A percentile compares a stretch with the other conserved stretches of the same genome.
Evolutionary conservation across 2,113 vertebrate genomes (phyloP).

Genomic region (Alces alces): DNA sequence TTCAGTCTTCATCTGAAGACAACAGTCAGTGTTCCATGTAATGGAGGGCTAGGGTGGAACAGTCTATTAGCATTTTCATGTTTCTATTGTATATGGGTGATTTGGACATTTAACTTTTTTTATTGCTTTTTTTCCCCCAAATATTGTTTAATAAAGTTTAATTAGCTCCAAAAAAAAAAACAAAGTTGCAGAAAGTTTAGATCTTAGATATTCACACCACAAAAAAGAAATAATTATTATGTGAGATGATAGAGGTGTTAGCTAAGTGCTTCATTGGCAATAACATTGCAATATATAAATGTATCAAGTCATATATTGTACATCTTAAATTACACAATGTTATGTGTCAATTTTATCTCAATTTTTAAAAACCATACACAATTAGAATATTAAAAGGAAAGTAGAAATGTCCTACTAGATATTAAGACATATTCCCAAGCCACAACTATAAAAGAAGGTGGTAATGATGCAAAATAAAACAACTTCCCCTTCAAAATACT

Average conservation of each 20-base stretch:
- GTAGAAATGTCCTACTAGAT: neutral
- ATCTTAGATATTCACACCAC: neutral
- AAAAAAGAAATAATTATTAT: neutral
- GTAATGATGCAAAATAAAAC: neutral
- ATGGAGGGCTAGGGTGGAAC: neutral
- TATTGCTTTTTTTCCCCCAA: neutral
- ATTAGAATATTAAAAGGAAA: neutral
- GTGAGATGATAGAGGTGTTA: neutral
- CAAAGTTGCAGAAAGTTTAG: neutral
- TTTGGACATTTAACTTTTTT: neutral
- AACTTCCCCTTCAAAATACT: neutral
- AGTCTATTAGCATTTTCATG: neutral
- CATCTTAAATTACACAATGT: neutral
- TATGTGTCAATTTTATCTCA: too few relatives aligned
- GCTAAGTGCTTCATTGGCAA: neutral
- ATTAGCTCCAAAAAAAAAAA: neutral
- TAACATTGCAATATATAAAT: neutral
- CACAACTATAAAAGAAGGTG: neutral
- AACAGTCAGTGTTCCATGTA: neutral
- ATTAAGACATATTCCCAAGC: neutral
- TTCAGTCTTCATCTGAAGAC: neutral
- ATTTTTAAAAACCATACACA: neutral
- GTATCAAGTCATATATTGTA: neutral
- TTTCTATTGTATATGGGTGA: neutral
- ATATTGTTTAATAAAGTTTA: neutral